Percentiles rank a stretch among this genome's conserved stretches.
phyloP scores from a whole-genome alignment of 2,797 vertebrate species.

The Bradypodion pumilum region DNA sequence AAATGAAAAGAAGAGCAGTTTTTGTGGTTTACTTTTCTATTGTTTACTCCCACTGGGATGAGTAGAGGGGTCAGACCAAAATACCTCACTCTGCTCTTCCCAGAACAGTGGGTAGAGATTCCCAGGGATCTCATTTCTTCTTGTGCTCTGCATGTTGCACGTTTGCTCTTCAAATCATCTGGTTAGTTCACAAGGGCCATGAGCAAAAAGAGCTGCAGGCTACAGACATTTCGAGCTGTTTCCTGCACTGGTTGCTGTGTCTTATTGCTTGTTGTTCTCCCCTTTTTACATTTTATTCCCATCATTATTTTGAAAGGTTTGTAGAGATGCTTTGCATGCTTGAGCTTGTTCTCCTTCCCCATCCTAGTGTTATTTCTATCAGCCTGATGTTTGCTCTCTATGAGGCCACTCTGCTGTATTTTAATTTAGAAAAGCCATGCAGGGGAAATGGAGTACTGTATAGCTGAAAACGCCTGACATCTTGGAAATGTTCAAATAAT shows the following conservation, averaged over 20 bases:
- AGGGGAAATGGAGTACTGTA: neutral
- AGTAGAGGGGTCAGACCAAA: neutral
- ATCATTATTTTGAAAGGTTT: neutral
- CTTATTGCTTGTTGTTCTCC: neutral
- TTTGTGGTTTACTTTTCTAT: rapidly evolving
- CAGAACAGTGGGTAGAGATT: rapidly evolving
- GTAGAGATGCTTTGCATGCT: neutral
- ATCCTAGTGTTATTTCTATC: neutral
- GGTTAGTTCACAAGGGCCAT: neutral
- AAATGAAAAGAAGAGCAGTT: neutral
- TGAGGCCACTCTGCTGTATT: neutral
- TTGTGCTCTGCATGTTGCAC: neutral
- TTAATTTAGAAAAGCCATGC: neutral
- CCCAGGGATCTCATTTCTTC: neutral
- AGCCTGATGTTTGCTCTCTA: neutral
- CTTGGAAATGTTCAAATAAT: neutral
- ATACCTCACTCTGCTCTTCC: neutral
- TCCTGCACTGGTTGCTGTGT: neutral
- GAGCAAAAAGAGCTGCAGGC: neutral
- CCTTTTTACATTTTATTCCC: neutral
- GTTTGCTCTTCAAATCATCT: slow-evolving; percentile 12
- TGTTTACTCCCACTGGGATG: neutral
- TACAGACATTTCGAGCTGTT: neutral
- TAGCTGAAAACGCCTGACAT: neutral
- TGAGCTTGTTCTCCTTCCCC: slow-evolving; percentile 3